A percentile compares a stretch with the other conserved stretches of the same genome.
These are phyloP conservation scores for Andrena marginata DNA, from an alignment of 2,888 invertebrate genomes.

Conservation along the genomic window DNA sequence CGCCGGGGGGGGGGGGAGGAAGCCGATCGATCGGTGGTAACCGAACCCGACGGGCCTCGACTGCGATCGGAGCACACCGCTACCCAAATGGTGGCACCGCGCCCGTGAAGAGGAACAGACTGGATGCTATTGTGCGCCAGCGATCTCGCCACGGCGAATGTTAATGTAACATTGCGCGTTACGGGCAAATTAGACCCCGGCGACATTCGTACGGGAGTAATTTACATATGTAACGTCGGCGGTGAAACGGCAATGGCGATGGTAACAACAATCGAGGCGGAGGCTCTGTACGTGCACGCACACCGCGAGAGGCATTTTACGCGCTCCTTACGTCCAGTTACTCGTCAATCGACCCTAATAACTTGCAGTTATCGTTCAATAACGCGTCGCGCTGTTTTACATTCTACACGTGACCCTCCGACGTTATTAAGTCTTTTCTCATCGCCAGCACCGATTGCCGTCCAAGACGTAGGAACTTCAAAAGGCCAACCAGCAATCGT, in stretches of 20 bases:
- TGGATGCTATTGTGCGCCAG: slow-evolving; percentile 36
- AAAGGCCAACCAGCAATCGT: slow-evolving; percentile 42
- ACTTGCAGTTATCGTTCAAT: slow-evolving; percentile 77
- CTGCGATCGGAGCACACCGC: slow-evolving; percentile 8
- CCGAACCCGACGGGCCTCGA: background rate
- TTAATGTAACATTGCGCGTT: slow-evolving; percentile 62
- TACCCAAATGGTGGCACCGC: slow-evolving; percentile 23
- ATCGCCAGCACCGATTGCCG: slow-evolving; percentile 50
- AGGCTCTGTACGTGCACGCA: slow-evolving; percentile 62
- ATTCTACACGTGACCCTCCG: slow-evolving; percentile 67
- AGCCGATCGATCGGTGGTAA: background rate
- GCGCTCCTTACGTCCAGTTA: slow-evolving; percentile 72
- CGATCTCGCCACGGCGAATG: slow-evolving; percentile 57
- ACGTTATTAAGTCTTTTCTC: slow-evolving; percentile 65
- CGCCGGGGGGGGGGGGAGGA: background rate
- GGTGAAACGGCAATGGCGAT: slow-evolving; percentile 63
- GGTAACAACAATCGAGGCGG: slow-evolving; percentile 60
- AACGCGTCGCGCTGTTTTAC: slow-evolving; percentile 71
- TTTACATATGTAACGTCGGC: slow-evolving; percentile 67
- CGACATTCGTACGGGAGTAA: slow-evolving; percentile 61
- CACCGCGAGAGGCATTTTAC: slow-evolving; percentile 68
- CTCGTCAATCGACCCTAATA: slow-evolving; percentile 81
- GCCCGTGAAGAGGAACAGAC: slow-evolving; percentile 53
- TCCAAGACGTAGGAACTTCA: slow-evolving; percentile 53
- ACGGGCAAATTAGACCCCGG: slow-evolving; percentile 59